phyloP scores from a whole-genome alignment of 64 coral and sea anemone species.

The Montipora capricornis region DNA sequence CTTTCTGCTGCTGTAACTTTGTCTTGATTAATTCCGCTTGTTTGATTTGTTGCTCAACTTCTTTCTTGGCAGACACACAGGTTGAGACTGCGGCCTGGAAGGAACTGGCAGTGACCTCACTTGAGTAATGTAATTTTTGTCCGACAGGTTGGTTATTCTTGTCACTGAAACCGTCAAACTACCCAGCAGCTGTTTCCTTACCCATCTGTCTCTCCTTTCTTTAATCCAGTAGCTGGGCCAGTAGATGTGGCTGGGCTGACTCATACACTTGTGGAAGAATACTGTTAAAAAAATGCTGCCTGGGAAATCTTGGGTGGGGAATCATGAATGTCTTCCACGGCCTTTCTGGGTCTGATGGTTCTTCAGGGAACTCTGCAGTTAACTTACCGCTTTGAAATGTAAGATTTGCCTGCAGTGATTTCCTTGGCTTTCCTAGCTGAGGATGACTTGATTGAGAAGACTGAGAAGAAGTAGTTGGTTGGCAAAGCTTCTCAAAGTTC shows the following conservation, averaged over 20 bases:
- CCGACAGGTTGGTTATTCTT: conserved; percentile 1
- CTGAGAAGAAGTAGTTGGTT: not conserved
- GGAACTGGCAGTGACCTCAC: conserved; percentile 29
- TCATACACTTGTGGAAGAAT: conserved; percentile 30
- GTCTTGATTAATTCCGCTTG: not conserved
- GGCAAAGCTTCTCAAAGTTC: conserved; percentile 59
- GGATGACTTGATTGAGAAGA: not conserved
- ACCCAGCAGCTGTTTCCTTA: not conserved
- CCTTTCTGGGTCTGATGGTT: conserved; percentile 4
- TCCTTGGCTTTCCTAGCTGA: not conserved
- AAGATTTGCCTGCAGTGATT: conserved; percentile 24
- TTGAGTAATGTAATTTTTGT: conserved; percentile 24
- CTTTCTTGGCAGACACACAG: conserved; percentile 14
- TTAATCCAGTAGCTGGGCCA: conserved; percentile 10
- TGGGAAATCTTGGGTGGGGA: not conserved
- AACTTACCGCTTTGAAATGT: conserved; percentile 26
- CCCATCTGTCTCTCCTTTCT: conserved; percentile 11
- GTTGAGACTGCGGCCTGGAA: conserved; percentile 25
- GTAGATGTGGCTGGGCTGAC: conserved; percentile 32
- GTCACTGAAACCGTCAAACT: conserved; percentile 1
- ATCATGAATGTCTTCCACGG: conserved; percentile 16
- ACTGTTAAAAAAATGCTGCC: conserved; percentile 37
- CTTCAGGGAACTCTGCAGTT: not conserved
- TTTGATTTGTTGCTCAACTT: conserved; percentile 1
- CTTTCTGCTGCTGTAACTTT: not conserved